Evolutionary conservation across 2,113 vertebrate species (phyloP), one percentile per base, ranked within the genome.

Genomic region (Recurvirostra avosetta): DNA sequence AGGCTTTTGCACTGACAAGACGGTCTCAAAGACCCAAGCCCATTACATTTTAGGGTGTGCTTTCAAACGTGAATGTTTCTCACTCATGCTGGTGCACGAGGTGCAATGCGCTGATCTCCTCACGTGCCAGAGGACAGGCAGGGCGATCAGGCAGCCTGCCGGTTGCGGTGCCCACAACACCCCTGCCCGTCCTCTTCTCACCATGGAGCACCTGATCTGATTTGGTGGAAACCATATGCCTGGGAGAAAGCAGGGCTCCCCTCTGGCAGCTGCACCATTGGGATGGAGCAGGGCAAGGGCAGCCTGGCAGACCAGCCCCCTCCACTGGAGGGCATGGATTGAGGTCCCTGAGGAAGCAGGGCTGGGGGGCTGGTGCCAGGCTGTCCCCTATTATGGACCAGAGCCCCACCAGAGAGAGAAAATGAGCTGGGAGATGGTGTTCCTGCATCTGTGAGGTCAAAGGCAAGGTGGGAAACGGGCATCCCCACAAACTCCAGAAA

Each of bases 361-460:
- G 25, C 16, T 67, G 56, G 30, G 32, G 5, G 3, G 12, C 26
- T 70, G 34, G 27, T 50, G 53, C 72, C 23, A 8, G 70, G 34
- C 36, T 55, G 13, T 61, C 7, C 41, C 23, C 32, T 72, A 0
- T 13, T 22, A 12, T 6, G 47, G 53, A 87, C 27, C 41, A 67
- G 36, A 85, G 25, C 12, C 11, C 38, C 25, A 25, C 15, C 17
- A 41, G 14, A n/a, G 45, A 27, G 18, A 55, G 1, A 43, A 62
- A 63, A 72, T 20, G 45, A 55, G 3, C 19, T 12, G 75, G 15
- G 15, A 72, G 20, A 41, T 23, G 15, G 6, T 29, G 47, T 0
- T 0, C 26, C 2, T 11, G 38, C 1, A 3, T 12, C 41, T n/a
- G 17, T 0, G 4, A 68, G 22, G 30, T 68, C 0, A 5, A 26